Evolutionary conservation across 1,140 invertebrate species (phyloP), one percentile per base, ranked within the genome.

Genomic region (Philopotamus ludificatus): DNA sequence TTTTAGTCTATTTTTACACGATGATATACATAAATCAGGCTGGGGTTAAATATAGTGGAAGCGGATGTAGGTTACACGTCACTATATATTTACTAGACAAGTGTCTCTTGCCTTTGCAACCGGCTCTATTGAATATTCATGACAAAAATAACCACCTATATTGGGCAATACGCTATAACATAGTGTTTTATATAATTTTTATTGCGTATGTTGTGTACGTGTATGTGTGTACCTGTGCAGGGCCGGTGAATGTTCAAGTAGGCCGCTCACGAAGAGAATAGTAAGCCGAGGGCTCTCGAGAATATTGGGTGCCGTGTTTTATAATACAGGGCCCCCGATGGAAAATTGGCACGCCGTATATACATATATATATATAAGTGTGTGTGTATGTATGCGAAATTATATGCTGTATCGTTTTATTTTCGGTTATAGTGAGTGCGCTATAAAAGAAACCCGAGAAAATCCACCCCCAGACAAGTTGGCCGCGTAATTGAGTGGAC

Each of bases 211-310:
- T n/a, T n/a, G n/a, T 23, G 23, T 15, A 34, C 51, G 25, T 39
- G 34, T 57, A 41, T 57, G 53, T 12, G n/a, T 57, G 9, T 34
- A 57, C 15, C 10, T 51, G 15, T 2, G 47, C 21, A 42, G 10
- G 54, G 34, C 44, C 44, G 41, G 57, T 28, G 42, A 47, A 60
- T 47, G 42, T 21, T 60, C 42, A 47, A 60, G 57, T 47, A 60
- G 57, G 41, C 44, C 15, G 20, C 57, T 25, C 57, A 44, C 42
- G 42, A 58, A 44, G 55, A 21, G 55, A 60, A 60, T 60, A 47
- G 57, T 47, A 26, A 44, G 9, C 42, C 20, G 21, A 60, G 42
- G 57, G 42, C 42, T 49, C 42, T 47, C 22, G 57, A 60, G 57
- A 16, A 47, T 60, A 60, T 60, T 60, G 57, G 21, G 1, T 15